These are phyloP conservation scores for Liodrosophila aerea DNA, from an alignment of 2,888 invertebrate genomes.

Conservation along the genomic window DNA sequence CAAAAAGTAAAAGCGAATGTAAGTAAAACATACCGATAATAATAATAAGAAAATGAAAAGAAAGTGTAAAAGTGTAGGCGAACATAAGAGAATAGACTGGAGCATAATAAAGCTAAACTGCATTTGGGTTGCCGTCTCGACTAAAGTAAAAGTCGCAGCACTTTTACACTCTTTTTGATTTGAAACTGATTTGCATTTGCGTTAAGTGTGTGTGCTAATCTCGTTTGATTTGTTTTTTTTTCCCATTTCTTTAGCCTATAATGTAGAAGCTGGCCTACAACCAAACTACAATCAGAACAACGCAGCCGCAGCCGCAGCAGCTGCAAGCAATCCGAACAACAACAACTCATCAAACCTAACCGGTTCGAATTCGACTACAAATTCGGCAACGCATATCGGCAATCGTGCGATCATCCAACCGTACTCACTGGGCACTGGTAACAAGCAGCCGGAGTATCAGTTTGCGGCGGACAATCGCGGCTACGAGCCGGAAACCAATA, in stretches of 20 bases:
- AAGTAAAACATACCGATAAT: slow-evolving; percentile 80
- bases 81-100: too few relatives aligned
- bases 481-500: slow-evolving; percentile 67
- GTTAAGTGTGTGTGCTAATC: neutral
- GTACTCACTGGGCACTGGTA: slow-evolving; percentile 76
- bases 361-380: slow-evolving; percentile 39
- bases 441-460: slow-evolving; percentile 77
- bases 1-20: slow-evolving; percentile 90
- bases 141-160: too few relatives aligned
- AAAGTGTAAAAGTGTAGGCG: neutral
- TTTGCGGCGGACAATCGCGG: slow-evolving; percentile 76
- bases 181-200: too few relatives aligned
- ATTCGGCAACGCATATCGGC: slow-evolving; percentile 62
- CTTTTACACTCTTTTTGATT: too few relatives aligned
- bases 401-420: slow-evolving; percentile 81
- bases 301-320: slow-evolving; percentile 77
- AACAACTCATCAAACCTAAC: slow-evolving; percentile 56
- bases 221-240: slow-evolving; percentile 18
- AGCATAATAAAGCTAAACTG: too few relatives aligned
- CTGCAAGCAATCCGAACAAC: slow-evolving; percentile 82
- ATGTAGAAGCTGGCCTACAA: slow-evolving; percentile 93
- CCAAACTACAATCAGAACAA: slow-evolving; percentile 88
- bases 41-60: neutral
- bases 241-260: slow-evolving; percentile 87
- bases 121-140: too few relatives aligned